phyloP scores from a whole-genome alignment of 1,140 invertebrate species.

The Argopecten irradians region DNA sequence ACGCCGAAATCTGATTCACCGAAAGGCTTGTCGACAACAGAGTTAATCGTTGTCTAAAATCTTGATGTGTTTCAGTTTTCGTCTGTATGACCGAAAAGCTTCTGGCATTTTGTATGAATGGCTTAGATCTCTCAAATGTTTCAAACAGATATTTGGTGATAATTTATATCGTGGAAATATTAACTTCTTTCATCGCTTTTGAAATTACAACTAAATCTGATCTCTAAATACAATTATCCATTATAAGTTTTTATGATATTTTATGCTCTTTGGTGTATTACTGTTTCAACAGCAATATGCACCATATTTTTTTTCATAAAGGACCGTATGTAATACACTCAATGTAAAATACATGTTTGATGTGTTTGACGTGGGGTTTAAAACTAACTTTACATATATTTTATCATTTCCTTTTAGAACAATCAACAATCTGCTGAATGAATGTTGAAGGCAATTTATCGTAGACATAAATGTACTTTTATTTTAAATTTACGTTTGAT shows the following conservation, averaged over 20 bases:
- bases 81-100: background rate
- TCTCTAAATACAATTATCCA: background rate
- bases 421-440: too few species aligned
- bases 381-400: too few species aligned
- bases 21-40: background rate
- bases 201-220: background rate
- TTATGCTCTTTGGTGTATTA: background rate
- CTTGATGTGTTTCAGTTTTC: background rate
- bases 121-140: background rate
- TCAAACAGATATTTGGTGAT: background rate
- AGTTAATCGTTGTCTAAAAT: background rate
- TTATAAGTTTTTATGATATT: background rate
- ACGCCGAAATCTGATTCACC: background rate
- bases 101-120: background rate
- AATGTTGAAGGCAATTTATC: too few species aligned
- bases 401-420: too few species aligned
- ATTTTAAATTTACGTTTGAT: too few species aligned
- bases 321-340: too few species aligned
- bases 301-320: too few species aligned
- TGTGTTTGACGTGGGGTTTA: too few species aligned
- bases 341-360: too few species aligned
- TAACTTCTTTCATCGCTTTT: background rate
- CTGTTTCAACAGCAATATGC: too few species aligned
- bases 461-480: too few species aligned
- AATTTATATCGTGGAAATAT: background rate